Conservation (phyloP, 2,888 invertebrate genomes). For the Conops quadrifasciatus region DNA sequence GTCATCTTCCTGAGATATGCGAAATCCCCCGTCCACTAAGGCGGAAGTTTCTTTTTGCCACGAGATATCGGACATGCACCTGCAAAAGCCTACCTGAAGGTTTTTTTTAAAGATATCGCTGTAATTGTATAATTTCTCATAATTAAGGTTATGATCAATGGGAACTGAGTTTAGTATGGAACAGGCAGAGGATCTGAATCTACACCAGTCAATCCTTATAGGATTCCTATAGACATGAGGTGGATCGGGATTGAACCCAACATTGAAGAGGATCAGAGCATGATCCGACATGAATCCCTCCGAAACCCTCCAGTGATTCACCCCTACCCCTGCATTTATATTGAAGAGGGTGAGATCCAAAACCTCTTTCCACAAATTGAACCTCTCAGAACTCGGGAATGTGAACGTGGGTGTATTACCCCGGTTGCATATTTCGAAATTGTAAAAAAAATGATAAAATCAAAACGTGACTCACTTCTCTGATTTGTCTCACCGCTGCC, state of each 20-base stretch:
- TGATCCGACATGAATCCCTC: no score
- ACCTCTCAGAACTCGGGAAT: neutral
- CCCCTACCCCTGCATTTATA: no score
- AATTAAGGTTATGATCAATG: neutral
- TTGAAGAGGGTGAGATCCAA: neutral
- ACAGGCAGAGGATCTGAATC: neutral
- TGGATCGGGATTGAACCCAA: neutral
- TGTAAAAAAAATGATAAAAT: no score
- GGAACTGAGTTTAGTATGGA: neutral
- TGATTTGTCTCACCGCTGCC: no score
- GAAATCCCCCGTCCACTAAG: neutral
- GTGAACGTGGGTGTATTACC: slow-evolving; percentile 9
- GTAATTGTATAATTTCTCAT: neutral
- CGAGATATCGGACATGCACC: neutral
- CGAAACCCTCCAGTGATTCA: slow-evolving; percentile 9
- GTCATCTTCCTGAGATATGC: neutral
- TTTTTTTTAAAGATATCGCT: neutral
- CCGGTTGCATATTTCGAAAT: slow-evolving; percentile 1
- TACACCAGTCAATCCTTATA: slow-evolving; percentile 10
- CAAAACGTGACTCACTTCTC: no score
- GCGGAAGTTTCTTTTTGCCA: no score
- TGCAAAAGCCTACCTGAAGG: no score
- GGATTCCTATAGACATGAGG: neutral
- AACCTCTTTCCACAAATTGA: slow-evolving; percentile 2
- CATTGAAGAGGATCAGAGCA: slow-evolving; percentile 1